Conservation (phyloP, 2,888 invertebrate species). For the Heliothis peltigera region DNA sequence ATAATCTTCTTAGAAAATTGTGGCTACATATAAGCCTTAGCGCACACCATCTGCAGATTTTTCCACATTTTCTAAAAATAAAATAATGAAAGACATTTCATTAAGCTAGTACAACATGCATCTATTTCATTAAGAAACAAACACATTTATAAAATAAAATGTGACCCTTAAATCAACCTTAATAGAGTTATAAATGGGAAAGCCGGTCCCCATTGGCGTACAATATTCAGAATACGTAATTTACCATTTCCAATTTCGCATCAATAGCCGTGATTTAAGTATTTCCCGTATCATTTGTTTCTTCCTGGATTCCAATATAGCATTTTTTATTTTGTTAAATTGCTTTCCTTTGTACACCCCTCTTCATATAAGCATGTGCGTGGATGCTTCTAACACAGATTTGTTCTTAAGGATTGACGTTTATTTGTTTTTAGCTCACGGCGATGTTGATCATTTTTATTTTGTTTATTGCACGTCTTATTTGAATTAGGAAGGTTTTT, state of each 20-base stretch:
- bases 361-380: conserved; percentile 83
- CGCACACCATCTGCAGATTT: too few species aligned
- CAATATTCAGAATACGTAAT: conserved; percentile 65
- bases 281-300: conserved; percentile 89
- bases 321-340: conserved; percentile 88
- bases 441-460: conserved; percentile 81
- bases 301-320: conserved; percentile 79
- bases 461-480: conserved; percentile 47
- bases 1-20: too few species aligned
- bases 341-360: conserved; percentile 86
- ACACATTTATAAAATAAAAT: conserved; percentile 11
- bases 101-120: not conserved
- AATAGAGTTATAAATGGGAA: conserved; percentile 48
- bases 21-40: too few species aligned
- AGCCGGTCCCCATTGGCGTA: conserved; percentile 39
- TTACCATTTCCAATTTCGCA: conserved; percentile 80
- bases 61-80: too few species aligned
- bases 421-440: conserved; percentile 86
- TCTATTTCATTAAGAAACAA: conserved; percentile 31
- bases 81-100: not conserved
- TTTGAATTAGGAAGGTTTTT: conserved; percentile 30
- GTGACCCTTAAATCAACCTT: conserved; percentile 47
- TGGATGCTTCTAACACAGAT: conserved; percentile 80
- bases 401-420: conserved; percentile 87
- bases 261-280: conserved; percentile 87